These are phyloP conservation scores for Eupsilia transversa DNA, from an alignment of 2,888 invertebrate species.

Conservation along the genomic window DNA sequence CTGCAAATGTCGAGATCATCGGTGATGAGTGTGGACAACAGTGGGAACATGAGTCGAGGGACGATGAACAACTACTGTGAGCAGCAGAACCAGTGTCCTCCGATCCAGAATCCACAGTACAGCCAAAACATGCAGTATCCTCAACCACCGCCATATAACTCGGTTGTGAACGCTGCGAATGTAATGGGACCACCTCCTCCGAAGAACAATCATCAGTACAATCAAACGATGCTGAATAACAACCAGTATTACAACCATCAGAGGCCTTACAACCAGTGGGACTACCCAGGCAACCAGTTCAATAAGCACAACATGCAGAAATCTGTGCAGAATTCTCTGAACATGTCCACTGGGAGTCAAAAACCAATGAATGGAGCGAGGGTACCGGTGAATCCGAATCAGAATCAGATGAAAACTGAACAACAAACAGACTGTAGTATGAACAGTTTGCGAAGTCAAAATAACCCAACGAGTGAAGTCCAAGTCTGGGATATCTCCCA, in stretches of 20 bases:
- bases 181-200: conserved; percentile 89
- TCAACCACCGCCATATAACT: conserved; percentile 85
- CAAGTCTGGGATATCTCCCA: conserved; percentile 93
- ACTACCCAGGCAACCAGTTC: conserved; percentile 85
- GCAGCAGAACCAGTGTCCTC: conserved; percentile 77
- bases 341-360: conserved; percentile 88
- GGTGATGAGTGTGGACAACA: conserved; percentile 88
- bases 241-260: conserved; percentile 88
- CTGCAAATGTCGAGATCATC: conserved; percentile 88
- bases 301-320: conserved; percentile 87
- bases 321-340: conserved; percentile 84
- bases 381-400: conserved; percentile 78
- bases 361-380: conserved; percentile 79
- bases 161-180: conserved; percentile 84
- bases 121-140: conserved; percentile 85
- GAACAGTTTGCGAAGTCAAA: conserved; percentile 89
- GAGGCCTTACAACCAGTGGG: conserved; percentile 87
- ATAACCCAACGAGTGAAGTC: conserved; percentile 90
- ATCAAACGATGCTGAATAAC: conserved; percentile 88
- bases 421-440: conserved; percentile 90
- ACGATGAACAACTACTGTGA: conserved; percentile 85
- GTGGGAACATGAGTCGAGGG: conserved; percentile 84
- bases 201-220: conserved; percentile 87
- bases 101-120: conserved; percentile 79
- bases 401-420: conserved; percentile 82